Evolutionary conservation across 2,113 vertebrate species (phyloP), one percentile per base, ranked within the genome.

Genomic region (Melanerpes formicivorus): DNA sequence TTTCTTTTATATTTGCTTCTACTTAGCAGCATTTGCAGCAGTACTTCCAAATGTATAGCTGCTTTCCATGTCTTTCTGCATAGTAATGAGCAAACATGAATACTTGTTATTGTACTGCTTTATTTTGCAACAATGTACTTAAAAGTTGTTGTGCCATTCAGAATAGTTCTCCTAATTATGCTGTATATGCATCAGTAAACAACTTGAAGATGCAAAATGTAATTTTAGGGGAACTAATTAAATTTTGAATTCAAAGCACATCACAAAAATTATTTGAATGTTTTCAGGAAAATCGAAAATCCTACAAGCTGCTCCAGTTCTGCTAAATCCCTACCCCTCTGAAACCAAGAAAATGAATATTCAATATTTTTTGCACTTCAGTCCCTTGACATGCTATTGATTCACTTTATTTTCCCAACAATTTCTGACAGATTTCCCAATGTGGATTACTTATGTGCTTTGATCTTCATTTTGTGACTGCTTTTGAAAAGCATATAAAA

Each of bases 391-490:
- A 93, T 94, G 52, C 94, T 98, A 98, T 98, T 96, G 97, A 98
- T 98, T 98, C 93, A 93, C 95, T 97, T 98, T 97, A 98, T 98
- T 98, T 98, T 98, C 97, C 97, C 97, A 98, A 98, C 97, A 97
- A 98, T 98, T 97, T 97, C 97, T 97, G 97, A 97, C 97, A 97
- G 97, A 80, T 97, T 97, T 97, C 97, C 97, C 98, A 89, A 80
- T 91, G 97, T 93, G 98, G 97, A 98, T 98, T 98, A 96, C 95
- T 96, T 93, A 93, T 18, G 83, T 95, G 96, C 98, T 98, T 98
- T 98, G 97, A 98, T 98, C 97, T 97, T 96, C 96, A 96, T 97
- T 96, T 97, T 94, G 96, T 88, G 94, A 90, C 91, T 97, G 97
- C 95, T 97, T 98, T 98, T 98, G 97, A 97, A 98, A 97, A 97